Evolutionary conservation across 2,797 vertebrate species (phyloP).

Genomic region (Acrossocheilus wenchowensis): DNA sequence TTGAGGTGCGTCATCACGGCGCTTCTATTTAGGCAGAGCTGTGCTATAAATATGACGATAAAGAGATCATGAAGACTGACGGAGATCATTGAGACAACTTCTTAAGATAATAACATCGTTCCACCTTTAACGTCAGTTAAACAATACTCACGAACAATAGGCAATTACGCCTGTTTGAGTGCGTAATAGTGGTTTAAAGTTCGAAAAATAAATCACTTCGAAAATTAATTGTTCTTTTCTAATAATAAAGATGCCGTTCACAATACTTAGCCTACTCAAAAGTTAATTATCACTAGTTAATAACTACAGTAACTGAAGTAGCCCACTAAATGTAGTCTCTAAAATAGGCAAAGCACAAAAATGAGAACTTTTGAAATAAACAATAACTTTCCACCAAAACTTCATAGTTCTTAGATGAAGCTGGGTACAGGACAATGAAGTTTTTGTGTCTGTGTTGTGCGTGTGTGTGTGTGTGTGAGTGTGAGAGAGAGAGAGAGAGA

Average conservation of each 20-base stretch:
- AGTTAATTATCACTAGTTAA: background rate
- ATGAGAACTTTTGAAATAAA: background rate
- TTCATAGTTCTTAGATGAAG: background rate
- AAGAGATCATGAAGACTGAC: background rate
- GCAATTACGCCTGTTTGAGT: background rate
- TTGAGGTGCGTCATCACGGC: background rate
- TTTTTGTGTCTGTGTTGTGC: background rate
- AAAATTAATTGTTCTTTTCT: background rate
- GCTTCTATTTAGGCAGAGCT: constrained; percentile 21
- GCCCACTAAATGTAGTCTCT: background rate
- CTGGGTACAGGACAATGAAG: background rate
- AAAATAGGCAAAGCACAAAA: background rate
- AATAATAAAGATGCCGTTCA: background rate
- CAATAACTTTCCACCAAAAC: background rate
- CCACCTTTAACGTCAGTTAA: background rate
- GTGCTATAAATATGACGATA: constrained; percentile 14
- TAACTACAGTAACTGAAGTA: background rate
- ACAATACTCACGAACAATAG: background rate
- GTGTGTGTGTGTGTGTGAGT: background rate
- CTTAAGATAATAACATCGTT: background rate
- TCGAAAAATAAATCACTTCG: background rate
- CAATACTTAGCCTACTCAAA: background rate
- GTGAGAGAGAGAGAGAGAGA: background rate
- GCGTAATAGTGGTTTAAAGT: background rate
- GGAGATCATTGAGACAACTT: background rate